Conservation (phyloP, 2,797 vertebrate species). For the Buceros bicornis region DNA sequence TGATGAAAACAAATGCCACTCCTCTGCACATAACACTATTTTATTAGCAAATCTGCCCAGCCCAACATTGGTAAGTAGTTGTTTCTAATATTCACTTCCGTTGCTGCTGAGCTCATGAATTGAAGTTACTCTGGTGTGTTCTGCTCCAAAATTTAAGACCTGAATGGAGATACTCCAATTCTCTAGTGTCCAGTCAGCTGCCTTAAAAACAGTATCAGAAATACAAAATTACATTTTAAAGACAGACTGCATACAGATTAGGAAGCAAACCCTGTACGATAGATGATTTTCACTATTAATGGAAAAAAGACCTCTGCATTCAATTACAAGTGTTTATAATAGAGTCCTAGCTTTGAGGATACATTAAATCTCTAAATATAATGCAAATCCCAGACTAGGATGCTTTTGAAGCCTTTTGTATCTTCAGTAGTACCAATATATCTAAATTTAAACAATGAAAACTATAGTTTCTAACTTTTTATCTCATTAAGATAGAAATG, state of each 20-base stretch:
- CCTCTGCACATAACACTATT: neutral
- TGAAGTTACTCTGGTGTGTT: neutral
- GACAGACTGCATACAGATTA: neutral
- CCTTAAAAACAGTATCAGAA: neutral
- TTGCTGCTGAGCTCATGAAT: neutral
- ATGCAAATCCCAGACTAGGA: neutral
- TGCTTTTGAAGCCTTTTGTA: neutral
- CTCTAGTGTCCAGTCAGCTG: neutral
- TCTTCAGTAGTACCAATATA: neutral
- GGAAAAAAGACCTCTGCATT: neutral
- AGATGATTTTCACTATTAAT: neutral
- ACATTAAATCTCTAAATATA: neutral
- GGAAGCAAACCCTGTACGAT: neutral
- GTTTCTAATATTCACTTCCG: neutral
- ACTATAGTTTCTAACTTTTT: neutral
- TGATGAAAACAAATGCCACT: neutral
- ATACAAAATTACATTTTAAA: neutral
- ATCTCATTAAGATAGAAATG: neutral
- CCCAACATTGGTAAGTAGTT: neutral
- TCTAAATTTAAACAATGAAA: neutral
- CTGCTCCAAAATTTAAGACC: neutral
- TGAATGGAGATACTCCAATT: neutral
- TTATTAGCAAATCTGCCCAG: neutral
- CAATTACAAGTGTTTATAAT: neutral
- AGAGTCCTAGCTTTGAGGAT: neutral